Evolutionary conservation across 2,888 invertebrate species (phyloP), one percentile per base, ranked within the genome.

Genomic region (Actias luna): DNA sequence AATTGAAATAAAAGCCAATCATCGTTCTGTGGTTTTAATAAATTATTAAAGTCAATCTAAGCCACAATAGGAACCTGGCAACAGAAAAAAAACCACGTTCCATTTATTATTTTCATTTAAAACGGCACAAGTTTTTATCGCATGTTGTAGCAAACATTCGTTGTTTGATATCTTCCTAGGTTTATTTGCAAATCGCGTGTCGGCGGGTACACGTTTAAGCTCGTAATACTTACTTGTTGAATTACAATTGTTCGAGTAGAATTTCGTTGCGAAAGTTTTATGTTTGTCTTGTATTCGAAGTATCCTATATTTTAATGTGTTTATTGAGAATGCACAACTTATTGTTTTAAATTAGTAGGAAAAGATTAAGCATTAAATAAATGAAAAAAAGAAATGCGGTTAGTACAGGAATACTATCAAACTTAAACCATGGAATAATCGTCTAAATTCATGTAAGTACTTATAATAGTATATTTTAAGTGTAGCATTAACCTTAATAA

Each of bases 151-250:
- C 74, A 73, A 85, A 78, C 82, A 78, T 78, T 79, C 71, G 73
- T 74, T 83, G 83, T 85, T 88, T 88, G 86, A 87, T 91, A 89
- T 89, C 89, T 89, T 84, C 78, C 80, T 83, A 82, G 85, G 75
- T 90, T 92, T 92, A 92, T 91, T 90, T 90, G 87, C 85, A 82
- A 87, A 90, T 91, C 88, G 91, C 91, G 90, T 91, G 92, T 77
- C 65, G 68, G 69, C 55, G 67, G n/a, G 72, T 79, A 81, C 82
- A 77, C 77, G 79, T 80, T 82, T 81, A 79, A 76, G 81, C 73
- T 76, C 67, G 76, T 78, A 79, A 76, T 82, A 82, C 77, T 71
- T 85, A 86, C 87, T 87, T 87, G 87, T 89, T 88, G 87, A 88
- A 84, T 87, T 86, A 85, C 76, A 74, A 77, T 79, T 77, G 77